Conservation (phyloP, 2,888 invertebrate species). For the Sycophila texana region DNA sequence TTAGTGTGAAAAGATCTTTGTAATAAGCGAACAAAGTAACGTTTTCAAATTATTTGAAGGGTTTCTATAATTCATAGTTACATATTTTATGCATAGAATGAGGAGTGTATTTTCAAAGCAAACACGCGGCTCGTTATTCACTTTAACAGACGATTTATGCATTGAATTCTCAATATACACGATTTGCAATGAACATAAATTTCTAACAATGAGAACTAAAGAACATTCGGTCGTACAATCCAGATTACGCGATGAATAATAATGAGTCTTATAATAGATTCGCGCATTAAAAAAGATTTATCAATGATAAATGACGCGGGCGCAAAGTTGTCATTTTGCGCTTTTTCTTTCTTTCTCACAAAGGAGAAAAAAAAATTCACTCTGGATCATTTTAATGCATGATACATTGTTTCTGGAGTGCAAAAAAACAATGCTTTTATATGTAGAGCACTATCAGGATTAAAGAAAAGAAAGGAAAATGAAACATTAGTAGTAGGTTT, state of each 20-base stretch:
- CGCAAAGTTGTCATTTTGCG: not conserved
- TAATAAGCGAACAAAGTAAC: too few species aligned
- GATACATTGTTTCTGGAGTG: too few species aligned
- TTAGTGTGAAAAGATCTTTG: too few species aligned
- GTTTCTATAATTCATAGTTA: too few species aligned
- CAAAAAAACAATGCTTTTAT: too few species aligned
- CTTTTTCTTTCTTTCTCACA: too few species aligned
- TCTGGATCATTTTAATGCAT: too few species aligned
- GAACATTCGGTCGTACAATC: slow-evolving; percentile 14
- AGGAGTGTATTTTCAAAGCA: slow-evolving; percentile 9
- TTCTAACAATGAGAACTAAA: slow-evolving; percentile 24
- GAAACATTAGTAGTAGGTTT: not conserved
- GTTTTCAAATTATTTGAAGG: too few species aligned
- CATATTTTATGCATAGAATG: not conserved
- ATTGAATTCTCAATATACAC: slow-evolving; percentile 9
- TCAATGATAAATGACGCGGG: not conserved
- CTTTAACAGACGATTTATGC: slow-evolving; percentile 39
- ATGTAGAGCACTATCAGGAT: not conserved
- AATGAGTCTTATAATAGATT: not conserved
- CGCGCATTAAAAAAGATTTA: slow-evolving; percentile 1
- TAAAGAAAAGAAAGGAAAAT: slow-evolving; percentile 6
- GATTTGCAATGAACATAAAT: slow-evolving; percentile 46
- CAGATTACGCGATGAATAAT: slow-evolving; percentile 23
- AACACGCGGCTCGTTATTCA: slow-evolving; percentile 34
- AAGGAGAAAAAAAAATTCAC: too few species aligned